Conservation (phyloP, 2,797 vertebrate species). For the Acrossocheilus wenchowensis region DNA sequence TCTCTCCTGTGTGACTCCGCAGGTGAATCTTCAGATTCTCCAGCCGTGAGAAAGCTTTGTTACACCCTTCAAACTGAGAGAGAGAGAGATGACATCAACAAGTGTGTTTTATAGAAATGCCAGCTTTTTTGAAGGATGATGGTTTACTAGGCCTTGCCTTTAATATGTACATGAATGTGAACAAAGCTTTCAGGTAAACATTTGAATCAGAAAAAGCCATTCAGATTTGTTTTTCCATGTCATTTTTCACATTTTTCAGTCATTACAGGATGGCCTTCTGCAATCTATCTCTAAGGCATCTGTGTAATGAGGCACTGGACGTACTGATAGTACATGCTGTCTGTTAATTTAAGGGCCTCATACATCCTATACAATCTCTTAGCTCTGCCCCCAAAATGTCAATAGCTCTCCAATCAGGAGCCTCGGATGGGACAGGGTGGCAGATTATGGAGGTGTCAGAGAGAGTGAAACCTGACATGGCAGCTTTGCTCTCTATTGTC, state of each 20-base stretch:
- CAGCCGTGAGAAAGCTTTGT: conserved; percentile 94
- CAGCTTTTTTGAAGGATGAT: background rate
- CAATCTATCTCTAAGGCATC: conserved; percentile 56
- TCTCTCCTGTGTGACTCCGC: conserved; percentile 96
- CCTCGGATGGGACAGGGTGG: background rate
- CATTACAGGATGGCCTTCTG: conserved; percentile 39
- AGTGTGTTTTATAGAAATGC: background rate
- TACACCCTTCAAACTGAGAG: conserved; percentile 91
- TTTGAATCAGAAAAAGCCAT: background rate
- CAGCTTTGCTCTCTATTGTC: conserved; percentile 64
- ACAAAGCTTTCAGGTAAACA: background rate
- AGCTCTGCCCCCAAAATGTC: conserved; percentile 42
- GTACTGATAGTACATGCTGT: conserved; percentile 39
- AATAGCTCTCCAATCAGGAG: conserved; percentile 39
- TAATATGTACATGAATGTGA: conserved; percentile 13
- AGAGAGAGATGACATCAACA: conserved; percentile 12
- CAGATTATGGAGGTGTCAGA: conserved; percentile 38
- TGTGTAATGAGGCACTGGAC: conserved; percentile 46
- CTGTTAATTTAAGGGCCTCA: conserved; percentile 50
- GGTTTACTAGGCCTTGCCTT: background rate
- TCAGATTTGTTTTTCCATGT: background rate
- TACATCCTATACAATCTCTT: conserved; percentile 48
- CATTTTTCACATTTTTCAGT: conserved; percentile 26
- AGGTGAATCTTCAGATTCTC: conserved; percentile 97
- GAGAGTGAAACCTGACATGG: conserved; percentile 54